Percentiles rank a stretch among this genome's conserved stretches.
Evolutionary conservation across 1,140 invertebrate species (phyloP).

Genomic region (Eubasilissa regina): DNA sequence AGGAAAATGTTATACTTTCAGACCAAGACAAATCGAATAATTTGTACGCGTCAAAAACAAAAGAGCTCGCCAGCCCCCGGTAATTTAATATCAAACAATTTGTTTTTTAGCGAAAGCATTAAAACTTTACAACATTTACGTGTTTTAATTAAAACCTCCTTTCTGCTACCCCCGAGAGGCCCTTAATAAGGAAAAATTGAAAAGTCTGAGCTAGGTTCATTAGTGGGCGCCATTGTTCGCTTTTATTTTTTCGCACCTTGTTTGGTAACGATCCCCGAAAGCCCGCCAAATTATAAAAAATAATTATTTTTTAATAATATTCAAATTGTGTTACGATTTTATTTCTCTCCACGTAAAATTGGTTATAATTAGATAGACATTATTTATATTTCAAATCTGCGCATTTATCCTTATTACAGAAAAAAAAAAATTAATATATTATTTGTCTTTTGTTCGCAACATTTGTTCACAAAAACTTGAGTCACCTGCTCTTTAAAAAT

Average conservation of each 20-base stretch:
- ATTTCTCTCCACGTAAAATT: background rate
- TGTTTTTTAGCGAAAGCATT: slow-evolving; percentile 35
- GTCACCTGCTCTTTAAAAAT: no score
- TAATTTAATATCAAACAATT: slow-evolving; percentile 48
- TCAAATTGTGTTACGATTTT: slow-evolving; percentile 15
- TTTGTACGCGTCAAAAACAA: slow-evolving; percentile 47
- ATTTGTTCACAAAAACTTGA: no score
- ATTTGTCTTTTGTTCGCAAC: no score
- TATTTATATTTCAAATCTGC: no score
- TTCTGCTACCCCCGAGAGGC: background rate
- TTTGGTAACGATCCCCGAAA: slow-evolving; percentile 23
- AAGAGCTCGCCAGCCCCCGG: slow-evolving; percentile 18
- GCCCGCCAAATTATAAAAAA: slow-evolving; percentile 25
- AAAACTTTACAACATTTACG: slow-evolving; percentile 50
- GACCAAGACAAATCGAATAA: slow-evolving; percentile 42
- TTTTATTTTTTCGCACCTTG: slow-evolving; percentile 41
- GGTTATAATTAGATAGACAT: background rate
- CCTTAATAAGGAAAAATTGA: slow-evolving; percentile 49
- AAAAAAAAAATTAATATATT: no score
- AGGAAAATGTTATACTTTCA: slow-evolving; percentile 26
- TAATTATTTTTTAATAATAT: slow-evolving; percentile 31
- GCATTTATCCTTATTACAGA: no score
- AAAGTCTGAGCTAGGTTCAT: slow-evolving; percentile 45
- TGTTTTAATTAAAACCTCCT: slow-evolving; percentile 40
- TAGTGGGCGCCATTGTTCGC: slow-evolving; percentile 36